Conservation (phyloP, 2,113 vertebrate genomes). For the Anolis sagrei region DNA sequence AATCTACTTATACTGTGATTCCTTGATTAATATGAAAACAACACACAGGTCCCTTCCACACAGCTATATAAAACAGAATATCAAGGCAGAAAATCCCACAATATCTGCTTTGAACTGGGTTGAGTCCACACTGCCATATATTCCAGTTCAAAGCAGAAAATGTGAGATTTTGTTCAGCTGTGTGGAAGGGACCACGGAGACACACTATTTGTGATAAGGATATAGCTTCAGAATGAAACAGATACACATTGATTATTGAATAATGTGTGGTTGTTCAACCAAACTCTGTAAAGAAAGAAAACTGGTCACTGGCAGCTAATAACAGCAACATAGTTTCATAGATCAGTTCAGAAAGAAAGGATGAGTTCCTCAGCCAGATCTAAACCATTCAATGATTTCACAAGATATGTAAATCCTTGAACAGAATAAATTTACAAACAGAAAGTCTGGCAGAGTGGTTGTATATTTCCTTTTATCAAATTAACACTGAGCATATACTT, state of each 20-base stretch:
- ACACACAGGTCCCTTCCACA: too few species aligned
- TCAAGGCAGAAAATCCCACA: too few species aligned
- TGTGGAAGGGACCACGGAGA: too few species aligned
- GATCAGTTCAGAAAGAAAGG: not conserved
- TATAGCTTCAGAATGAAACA: not conserved
- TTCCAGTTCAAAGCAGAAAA: too few species aligned
- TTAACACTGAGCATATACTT: not conserved
- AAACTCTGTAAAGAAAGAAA: not conserved
- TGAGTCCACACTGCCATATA: too few species aligned
- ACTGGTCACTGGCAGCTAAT: not conserved
- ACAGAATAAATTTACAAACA: not conserved
- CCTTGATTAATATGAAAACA: too few species aligned
- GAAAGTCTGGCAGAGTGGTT: not conserved
- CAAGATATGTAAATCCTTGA: not conserved
- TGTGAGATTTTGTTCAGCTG: too few species aligned
- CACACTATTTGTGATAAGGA: not conserved
- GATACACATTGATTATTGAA: not conserved
- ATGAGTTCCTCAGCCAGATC: not conserved
- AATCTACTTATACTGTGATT: too few species aligned
- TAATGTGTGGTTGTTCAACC: not conserved
- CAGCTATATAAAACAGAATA: too few species aligned
- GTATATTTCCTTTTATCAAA: not conserved
- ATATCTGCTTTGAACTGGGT: too few species aligned
- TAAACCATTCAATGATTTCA: constrained; percentile 1
- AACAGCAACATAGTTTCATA: not conserved